Base-by-base conservation (phyloP, 1,140 invertebrate genomes). In the Bombus waltoni region DNA sequence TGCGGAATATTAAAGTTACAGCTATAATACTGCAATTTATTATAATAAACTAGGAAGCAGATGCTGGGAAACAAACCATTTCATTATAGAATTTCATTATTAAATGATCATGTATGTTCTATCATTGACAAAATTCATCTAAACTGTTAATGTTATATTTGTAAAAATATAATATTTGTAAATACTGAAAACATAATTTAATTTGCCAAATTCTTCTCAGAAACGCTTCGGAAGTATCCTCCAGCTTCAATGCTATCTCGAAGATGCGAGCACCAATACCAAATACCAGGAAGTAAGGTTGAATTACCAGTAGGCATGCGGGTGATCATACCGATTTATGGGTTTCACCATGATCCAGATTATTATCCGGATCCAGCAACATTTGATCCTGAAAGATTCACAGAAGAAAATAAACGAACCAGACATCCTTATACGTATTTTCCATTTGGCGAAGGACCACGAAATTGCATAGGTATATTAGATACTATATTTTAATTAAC, bases 381-480 rank as follows among this genome's bases (percentile, higher is more conserved):
- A 40, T 98, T 97, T 88, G 93, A 96, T 87, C 97, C 97, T 0
- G 96, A 97, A 89, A 95, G 97, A 86, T 97, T 97, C 87, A 95
- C 93, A 47, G 92, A 96, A 2, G 94, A 95, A 71, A 94, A 95
- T 79, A 92, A 93, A 73, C 87, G 91, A 42, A 87, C 87, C 18
- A 93, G 96, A 40, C 96, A 94, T 87, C 95, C 93, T 73, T 96
- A 95, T 88, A 95, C 96, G 0, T 98, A 96, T 92, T 92, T 98
- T 57, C 97, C 98, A 0, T 98, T 98, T 89, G 97, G 97, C 2
- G 96, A 97, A 73, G 98, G 98, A 18, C 97, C 97, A 1, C 96
- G 97, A 70, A 97, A 96, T 92, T 98, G 97, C 92, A 97, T 98
- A 88, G 97, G 97, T 96, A 95, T 93, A 79, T 88, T 65, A 68